Evolutionary conservation across 1,140 invertebrate genomes (phyloP).

Genomic region (Lasioglossum albipes): DNA sequence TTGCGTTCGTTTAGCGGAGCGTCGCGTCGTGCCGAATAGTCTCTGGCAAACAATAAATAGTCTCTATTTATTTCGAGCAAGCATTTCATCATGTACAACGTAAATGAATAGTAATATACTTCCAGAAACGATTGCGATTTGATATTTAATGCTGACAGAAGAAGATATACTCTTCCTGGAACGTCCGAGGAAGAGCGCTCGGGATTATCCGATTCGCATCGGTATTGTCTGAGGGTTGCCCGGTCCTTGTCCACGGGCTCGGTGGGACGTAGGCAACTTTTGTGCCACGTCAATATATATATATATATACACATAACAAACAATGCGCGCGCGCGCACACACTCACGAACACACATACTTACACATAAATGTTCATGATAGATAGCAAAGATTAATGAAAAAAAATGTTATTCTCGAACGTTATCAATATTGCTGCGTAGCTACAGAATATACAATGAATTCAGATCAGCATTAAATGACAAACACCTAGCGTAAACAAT

Average conservation of each 20-base stretch:
- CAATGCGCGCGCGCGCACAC: not conserved
- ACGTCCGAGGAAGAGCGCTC: too few relatives aligned
- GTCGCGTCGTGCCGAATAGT: constrained; percentile 44
- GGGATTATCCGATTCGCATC: too few relatives aligned
- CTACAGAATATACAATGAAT: constrained; percentile 1
- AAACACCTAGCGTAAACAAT: constrained; percentile 48
- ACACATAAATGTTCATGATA: constrained; percentile 18
- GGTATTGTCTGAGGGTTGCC: too few relatives aligned
- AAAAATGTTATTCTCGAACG: constrained; percentile 6
- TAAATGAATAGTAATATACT: constrained; percentile 49
- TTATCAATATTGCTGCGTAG: constrained; percentile 14
- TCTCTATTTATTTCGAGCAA: constrained; percentile 62
- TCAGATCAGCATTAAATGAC: constrained; percentile 52
- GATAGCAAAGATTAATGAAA: not conserved
- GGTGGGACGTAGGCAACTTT: too few relatives aligned
- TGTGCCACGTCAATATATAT: too few relatives aligned
- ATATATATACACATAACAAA: not conserved
- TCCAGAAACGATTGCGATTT: constrained; percentile 53
- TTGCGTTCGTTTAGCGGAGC: constrained; percentile 42
- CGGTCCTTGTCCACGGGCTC: too few relatives aligned
- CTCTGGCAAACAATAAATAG: constrained; percentile 48
- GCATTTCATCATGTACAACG: constrained; percentile 56
- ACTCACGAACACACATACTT: not conserved
- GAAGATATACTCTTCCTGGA: too few relatives aligned
- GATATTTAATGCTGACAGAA: constrained; percentile 57